Percentiles rank a stretch among this genome's conserved stretches.
phyloP scores from a whole-genome alignment of 1,140 invertebrate species.

The Hyposmocoma kahamanoa region DNA sequence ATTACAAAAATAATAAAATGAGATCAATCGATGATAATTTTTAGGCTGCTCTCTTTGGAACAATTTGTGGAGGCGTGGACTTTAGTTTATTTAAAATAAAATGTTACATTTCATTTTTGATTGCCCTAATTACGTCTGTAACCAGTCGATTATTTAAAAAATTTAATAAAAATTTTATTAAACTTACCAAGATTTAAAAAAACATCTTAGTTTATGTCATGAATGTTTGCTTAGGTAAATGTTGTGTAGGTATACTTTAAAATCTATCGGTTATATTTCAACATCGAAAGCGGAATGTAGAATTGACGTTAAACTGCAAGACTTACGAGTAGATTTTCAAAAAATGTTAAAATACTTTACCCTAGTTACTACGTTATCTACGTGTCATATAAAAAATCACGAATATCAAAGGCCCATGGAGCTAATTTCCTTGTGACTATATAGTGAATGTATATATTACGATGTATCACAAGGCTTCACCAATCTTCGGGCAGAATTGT shows the following conservation, averaged over 20 bases:
- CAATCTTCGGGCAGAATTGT: no score
- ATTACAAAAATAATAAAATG: slow-evolving; percentile 63
- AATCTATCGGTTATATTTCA: slow-evolving; percentile 16
- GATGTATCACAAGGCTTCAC: no score
- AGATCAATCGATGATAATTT: slow-evolving; percentile 69
- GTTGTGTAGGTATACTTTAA: not conserved
- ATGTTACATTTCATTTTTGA: slow-evolving; percentile 10
- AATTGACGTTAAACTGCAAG: slow-evolving; percentile 32
- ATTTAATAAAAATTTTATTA: not conserved
- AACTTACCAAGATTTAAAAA: not conserved
- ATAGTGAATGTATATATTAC: no score
- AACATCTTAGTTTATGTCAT: no score
- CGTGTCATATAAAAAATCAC: no score
- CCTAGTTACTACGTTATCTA: no score
- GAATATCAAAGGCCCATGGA: no score
- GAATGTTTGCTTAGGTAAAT: not conserved
- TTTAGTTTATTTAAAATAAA: slow-evolving; percentile 32
- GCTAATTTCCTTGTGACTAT: no score
- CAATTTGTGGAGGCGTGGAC: slow-evolving; percentile 54
- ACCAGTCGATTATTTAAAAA: not conserved
- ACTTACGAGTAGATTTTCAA: no score
- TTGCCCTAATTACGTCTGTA: no score
- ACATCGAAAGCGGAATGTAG: slow-evolving; percentile 52
- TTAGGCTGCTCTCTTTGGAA: slow-evolving; percentile 71
- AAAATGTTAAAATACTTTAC: no score